phyloP scores from a whole-genome alignment of 2,113 vertebrate species.

The Grammomys surdaster region DNA sequence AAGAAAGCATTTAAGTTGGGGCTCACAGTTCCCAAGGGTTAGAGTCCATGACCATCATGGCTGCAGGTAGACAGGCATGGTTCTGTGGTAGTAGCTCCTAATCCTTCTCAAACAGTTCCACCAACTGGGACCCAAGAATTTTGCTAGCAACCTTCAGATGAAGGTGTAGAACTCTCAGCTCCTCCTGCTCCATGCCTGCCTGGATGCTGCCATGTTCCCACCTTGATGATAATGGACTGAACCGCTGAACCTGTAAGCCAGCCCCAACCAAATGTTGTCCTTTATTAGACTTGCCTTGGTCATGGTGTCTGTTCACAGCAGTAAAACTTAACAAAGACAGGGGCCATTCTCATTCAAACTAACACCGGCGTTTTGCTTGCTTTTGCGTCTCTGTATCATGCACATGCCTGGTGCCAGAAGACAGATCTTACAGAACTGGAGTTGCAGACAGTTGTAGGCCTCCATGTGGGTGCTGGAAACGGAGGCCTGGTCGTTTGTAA shows the following conservation, averaged over 20 bases:
- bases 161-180: too few relatives aligned
- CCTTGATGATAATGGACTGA: too few relatives aligned
- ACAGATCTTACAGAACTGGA: background rate
- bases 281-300: too few relatives aligned
- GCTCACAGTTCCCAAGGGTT: background rate
- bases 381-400: background rate
- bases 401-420: background rate
- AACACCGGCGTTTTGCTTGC: background rate
- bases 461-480: background rate
- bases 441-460: background rate
- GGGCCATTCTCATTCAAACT: background rate
- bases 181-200: too few relatives aligned
- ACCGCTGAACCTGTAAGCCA: too few relatives aligned
- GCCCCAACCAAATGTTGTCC: too few relatives aligned
- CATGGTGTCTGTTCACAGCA: too few relatives aligned
- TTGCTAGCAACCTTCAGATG: too few relatives aligned
- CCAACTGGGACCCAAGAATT: background rate
- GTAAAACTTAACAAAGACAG: too few relatives aligned
- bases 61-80: background rate
- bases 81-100: background rate
- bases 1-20: background rate
- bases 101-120: background rate
- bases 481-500: background rate
- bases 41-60: background rate
- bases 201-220: too few relatives aligned